Base-by-base conservation (phyloP, 2,888 invertebrate species). In the Rotaria macrura region DNA sequence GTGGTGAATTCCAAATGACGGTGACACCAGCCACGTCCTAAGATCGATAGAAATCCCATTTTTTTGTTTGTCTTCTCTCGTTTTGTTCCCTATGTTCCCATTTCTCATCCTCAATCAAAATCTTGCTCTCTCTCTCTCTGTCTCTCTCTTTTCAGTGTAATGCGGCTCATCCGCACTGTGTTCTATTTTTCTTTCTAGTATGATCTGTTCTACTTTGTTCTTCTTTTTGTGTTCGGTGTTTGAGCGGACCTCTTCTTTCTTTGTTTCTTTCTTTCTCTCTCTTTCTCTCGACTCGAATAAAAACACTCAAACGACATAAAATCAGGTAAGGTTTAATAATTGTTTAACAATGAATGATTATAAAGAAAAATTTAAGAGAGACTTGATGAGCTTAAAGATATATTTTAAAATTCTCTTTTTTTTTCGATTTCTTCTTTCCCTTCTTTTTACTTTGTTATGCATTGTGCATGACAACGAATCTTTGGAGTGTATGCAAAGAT, bases 1-100 rank as follows among this genome's bases (percentile, higher is more conserved):
- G 29, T 65, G 65, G 65, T 65, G 65, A 43, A 79, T 79, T 79
- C 43, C 79, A 79, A 43, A 40, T 79, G 43, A 79, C 79, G 79
- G 79, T 79, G 43, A 79, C 79, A 43, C 79, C 79, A 79, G 43
- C 79, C 40, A 40, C 79, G 6, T 43, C 79, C 43, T n/a, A 43
- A 79, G 1, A 65, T 65, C 34, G 65, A 65, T 65, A 25, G n/a
- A 43, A 43, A 79, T 38, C n/a, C 43, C n/a, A 43, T 23, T 40
- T 43, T 79, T 25, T 14, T 43, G 20, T 74, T 25, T 79, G 43
- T 79, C 25, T 79, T 38, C 38, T n/a, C 38, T 43, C n/a, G n/a
- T n/a, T n/a, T n/a, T n/a, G n/a, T 43, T 79, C 79, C 43, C 79
- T 43, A n/a, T 25, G 43, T 79, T 43, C 43, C 79, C 38, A 23